Base-by-base conservation (phyloP, 2,113 vertebrate genomes). In the Heterotis niloticus region DNA sequence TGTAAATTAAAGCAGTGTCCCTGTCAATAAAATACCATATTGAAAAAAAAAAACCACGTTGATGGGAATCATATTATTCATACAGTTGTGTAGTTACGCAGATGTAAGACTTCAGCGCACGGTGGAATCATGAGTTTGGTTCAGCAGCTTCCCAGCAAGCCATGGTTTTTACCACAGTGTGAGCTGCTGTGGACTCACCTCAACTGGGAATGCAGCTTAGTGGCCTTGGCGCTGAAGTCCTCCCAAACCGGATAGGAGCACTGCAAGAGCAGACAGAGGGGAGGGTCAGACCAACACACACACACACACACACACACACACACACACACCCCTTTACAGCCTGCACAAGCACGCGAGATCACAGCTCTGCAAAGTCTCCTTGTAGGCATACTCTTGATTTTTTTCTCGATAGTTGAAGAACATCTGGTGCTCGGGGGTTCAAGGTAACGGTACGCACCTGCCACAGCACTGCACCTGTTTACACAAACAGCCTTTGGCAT, bases 211-310 rank as follows among this genome's bases (percentile, higher is more conserved):
- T 99, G 96, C 56, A 99, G 94, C 85, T 99, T 99, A 0, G 96
- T 98, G 84, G 98, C 98, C 91, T 99, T 99, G 12, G 96, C 95
- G 90, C 93, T 96, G 93, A 98, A 99, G 86, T 99, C 98, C 87
- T 99, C 98, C 98, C 98, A 99, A 88, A 98, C 95, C 0, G 98
- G 98, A 82, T 98, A 99, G 24, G 97, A 98, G 85, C 95, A 96
- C 98, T 99, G 92, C 20, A 75, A 82, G 82, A 71, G 79, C 80
- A 84, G 79, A 75, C 16, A 64, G 67, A 10, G 26, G 64, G 56
- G 69, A 52, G 1, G 79, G 77, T 80, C 10, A 82, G 24, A 77
- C 28, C n/a, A 13, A 52, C 29, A 16, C 79, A 62, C 18, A 67
- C 11, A 20, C 60, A 73, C 16, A 72, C 28, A 44, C 20, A 64